Conservation (phyloP, 2,888 invertebrate genomes). For the Tinea semifulvella region DNA sequence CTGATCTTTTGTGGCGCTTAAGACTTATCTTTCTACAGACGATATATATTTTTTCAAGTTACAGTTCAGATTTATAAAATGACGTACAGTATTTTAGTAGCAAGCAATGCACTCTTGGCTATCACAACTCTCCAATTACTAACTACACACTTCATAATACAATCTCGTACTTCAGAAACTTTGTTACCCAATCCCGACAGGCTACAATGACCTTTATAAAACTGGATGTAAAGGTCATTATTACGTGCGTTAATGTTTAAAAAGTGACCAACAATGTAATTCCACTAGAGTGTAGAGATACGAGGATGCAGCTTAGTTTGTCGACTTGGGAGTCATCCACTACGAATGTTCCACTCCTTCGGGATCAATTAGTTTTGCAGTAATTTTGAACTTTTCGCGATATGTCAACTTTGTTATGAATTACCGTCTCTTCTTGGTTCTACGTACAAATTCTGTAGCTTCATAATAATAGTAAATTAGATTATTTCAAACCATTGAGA, state of each 20-base stretch:
- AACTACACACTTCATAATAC: slow-evolving; percentile 9
- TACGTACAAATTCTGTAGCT: too few relatives aligned
- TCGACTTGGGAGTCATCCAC: slow-evolving; percentile 30
- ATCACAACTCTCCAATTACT: slow-evolving; percentile 8
- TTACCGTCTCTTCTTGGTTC: too few relatives aligned
- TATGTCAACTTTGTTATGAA: slow-evolving; percentile 8
- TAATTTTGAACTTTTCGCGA: slow-evolving; percentile 11
- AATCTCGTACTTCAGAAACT: neutral
- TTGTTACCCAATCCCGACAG: neutral
- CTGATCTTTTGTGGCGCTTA: too few relatives aligned
- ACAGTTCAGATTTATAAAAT: neutral
- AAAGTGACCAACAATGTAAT: slow-evolving; percentile 6
- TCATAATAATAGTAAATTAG: too few relatives aligned
- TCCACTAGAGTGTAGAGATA: slow-evolving; percentile 7
- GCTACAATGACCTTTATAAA: neutral
- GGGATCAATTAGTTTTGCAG: slow-evolving; percentile 44
- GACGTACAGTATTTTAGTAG: neutral
- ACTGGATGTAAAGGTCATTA: neutral
- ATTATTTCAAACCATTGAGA: too few relatives aligned
- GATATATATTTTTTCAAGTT: neutral
- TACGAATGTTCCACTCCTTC: slow-evolving; percentile 32
- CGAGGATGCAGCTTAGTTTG: slow-evolving; percentile 13
- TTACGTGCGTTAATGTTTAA: neutral
- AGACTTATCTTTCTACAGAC: neutral
- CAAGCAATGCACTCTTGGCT: slow-evolving; percentile 4